A percentile compares a stretch with the other conserved stretches of the same genome.
These are phyloP conservation scores for Saccopteryx bilineata DNA, from an alignment of 2,113 vertebrate species.

Conservation along the genomic window DNA sequence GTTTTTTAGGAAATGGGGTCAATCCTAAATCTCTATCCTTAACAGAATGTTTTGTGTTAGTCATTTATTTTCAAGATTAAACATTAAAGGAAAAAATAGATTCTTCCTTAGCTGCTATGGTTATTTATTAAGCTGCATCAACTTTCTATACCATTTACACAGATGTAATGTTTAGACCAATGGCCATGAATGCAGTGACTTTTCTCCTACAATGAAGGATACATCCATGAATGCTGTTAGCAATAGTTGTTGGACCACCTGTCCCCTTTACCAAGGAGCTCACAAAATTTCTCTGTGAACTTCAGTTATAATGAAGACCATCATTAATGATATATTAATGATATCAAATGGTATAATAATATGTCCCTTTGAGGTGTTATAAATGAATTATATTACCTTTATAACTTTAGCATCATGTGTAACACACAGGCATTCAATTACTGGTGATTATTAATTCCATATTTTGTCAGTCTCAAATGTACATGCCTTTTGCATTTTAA, in stretches of 20 bases:
- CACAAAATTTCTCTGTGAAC: neutral
- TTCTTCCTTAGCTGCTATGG: neutral
- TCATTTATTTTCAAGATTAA: conserved; percentile 11
- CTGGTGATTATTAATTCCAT: neutral
- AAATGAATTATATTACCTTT: neutral
- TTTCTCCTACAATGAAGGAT: neutral
- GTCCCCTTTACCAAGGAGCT: neutral
- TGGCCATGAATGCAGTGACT: neutral
- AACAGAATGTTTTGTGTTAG: neutral
- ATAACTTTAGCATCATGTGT: neutral
- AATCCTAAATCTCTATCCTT: neutral
- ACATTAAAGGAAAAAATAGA: neutral
- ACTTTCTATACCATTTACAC: neutral
- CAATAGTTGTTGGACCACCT: neutral
- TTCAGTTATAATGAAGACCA: neutral
- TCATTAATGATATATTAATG: neutral
- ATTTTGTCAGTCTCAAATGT: neutral
- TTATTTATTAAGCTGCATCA: neutral
- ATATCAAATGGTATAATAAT: neutral
- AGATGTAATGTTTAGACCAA: neutral
- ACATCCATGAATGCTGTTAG: neutral
- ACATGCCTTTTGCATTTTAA: neutral
- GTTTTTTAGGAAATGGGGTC: neutral
- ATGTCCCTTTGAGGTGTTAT: neutral
- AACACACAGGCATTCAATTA: neutral